Evolutionary conservation across 2,888 invertebrate species (phyloP).

Genomic region (Sarcophaga rosellei): DNA sequence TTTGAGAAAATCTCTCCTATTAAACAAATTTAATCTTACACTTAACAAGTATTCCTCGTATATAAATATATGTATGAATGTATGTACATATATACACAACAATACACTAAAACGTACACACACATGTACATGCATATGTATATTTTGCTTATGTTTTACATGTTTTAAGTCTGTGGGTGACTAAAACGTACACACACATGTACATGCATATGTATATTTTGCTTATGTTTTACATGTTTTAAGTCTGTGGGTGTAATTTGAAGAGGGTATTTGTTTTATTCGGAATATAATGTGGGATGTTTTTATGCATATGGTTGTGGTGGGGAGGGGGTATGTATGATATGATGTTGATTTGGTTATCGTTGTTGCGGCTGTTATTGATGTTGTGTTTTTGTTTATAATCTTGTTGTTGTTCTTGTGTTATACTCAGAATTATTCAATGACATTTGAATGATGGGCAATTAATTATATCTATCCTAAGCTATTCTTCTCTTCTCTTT

Average conservation of each 20-base stretch:
- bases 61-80: neutral
- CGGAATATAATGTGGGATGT: neutral
- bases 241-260: neutral
- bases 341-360: slow-evolving; percentile 6
- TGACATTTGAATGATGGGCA: slow-evolving; percentile 54
- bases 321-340: neutral
- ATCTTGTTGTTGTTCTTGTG: neutral
- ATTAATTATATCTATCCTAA: slow-evolving; percentile 41
- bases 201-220: neutral
- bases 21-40: no score
- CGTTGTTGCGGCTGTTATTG: neutral
- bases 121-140: neutral
- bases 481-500: neutral
- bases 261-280: slow-evolving; percentile 6
- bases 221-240: neutral
- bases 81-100: no score
- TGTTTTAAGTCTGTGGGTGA: neutral
- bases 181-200: neutral
- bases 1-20: no score
- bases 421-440: slow-evolving; percentile 26
- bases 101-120: neutral
- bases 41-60: no score
- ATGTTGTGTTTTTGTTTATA: neutral
- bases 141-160: neutral
- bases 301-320: slow-evolving; percentile 1